These are phyloP conservation scores for Hypanus sabinus DNA, from an alignment of 2,113 vertebrate species.

Conservation along the genomic window DNA sequence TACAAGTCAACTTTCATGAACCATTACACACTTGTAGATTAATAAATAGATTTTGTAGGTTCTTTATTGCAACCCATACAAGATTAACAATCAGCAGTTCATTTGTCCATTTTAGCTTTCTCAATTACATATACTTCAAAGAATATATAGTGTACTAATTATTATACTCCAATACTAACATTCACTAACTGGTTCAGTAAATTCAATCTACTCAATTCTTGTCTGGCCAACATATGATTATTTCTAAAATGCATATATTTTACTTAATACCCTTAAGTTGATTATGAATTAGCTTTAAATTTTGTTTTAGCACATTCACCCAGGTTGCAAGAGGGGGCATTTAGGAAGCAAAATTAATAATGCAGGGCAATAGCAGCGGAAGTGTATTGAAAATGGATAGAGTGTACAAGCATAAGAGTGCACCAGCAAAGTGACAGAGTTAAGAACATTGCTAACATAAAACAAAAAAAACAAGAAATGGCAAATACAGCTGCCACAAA, in stretches of 20 bases:
- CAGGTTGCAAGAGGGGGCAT: not conserved
- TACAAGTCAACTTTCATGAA: not conserved
- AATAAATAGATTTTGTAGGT: not conserved
- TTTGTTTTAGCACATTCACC: not conserved
- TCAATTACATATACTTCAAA: not conserved
- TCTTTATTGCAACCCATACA: not conserved
- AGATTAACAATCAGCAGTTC: not conserved
- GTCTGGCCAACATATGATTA: not conserved
- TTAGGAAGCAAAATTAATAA: not conserved
- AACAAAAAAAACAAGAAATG: too few relatives aligned
- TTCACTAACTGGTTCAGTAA: not conserved
- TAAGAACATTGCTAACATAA: too few relatives aligned
- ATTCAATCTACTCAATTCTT: not conserved
- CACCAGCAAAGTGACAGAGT: too few relatives aligned
- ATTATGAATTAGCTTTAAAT: not conserved
- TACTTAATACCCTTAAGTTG: not conserved
- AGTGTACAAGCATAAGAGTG: too few relatives aligned
- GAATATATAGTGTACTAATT: not conserved
- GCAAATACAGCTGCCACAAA: too few relatives aligned
- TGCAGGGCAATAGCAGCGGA: too few relatives aligned
- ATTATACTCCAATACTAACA: not conserved
- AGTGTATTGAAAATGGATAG: too few relatives aligned
- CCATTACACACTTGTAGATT: not conserved
- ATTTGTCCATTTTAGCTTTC: not conserved
- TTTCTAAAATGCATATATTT: not conserved